Evolutionary conservation across 2,888 invertebrate species (phyloP), one percentile per base, ranked within the genome.

Genomic region (Ornithoptera priamus): DNA sequence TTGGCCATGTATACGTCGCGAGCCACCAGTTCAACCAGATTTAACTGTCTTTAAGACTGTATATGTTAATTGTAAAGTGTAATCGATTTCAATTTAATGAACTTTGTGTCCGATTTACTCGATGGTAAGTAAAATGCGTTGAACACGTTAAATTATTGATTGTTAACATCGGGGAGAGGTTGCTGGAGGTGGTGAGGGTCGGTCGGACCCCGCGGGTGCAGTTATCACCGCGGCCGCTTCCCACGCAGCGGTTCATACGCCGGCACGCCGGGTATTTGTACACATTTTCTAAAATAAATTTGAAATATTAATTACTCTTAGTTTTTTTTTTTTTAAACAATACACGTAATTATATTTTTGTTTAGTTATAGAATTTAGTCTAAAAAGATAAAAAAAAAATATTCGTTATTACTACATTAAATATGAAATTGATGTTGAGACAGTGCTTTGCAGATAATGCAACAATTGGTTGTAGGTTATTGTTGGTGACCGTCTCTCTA

Each of bases 231-330:
- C 39, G 10, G 10, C 10, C 39, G 39, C 39, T 30, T 30, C 30
- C 30, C 30, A 8, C 39, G 39, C 39, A 39, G 81, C 84, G 81
- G 80, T 76, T 82, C 83, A 77, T 84, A 86, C 87, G 85, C 84
- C 80, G 82, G 85, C 87, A 86, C 79, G 68, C 87, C 87, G 84
- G 80, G 78, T 84, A 89, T 89, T 87, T 90, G 90, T 90, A 90
- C 89, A 90, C 90, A 82, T 85, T 89, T 89, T 87, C 79, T 82
- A 74, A 83, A 88, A 87, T 87, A 89, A 88, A 88, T 72, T 74
- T 64, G 62, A 69, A 15, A 60, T 62, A 22, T 36, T 39, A 2
- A 65, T 50, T 17, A 39, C 8, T 62, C 20, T 50, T 15, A 15
- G 1, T 15, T 17, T 18, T 18, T 50, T 15, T 12, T 39, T 39